Evolutionary conservation across 2,113 vertebrate species (phyloP).

Genomic region (Sturnira hondurensis): DNA sequence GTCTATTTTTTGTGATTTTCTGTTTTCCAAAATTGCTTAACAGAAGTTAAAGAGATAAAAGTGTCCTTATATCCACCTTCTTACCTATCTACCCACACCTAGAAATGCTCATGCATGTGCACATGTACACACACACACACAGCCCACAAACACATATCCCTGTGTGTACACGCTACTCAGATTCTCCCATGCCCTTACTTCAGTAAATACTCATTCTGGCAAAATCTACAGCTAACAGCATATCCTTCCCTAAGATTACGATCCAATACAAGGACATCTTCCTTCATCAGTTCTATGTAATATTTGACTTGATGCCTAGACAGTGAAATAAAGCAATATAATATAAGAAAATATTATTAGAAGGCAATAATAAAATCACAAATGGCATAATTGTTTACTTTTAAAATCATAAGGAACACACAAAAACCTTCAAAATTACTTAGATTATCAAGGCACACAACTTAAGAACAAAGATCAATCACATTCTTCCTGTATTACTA

Average conservation of each 20-base stretch:
- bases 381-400: not conserved
- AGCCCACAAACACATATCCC: not conserved
- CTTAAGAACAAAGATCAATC: not conserved
- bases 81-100: not conserved
- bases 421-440: not conserved
- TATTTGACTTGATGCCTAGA: not conserved
- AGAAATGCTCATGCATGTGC: not conserved
- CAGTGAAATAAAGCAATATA: not conserved
- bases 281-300: not conserved
- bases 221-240: not conserved
- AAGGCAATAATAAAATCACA: not conserved
- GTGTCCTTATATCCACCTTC: not conserved
- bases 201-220: not conserved
- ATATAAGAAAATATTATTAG: not conserved
- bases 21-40: conserved; percentile 23
- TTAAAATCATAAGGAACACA: not conserved
- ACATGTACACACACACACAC: not conserved
- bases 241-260: not conserved
- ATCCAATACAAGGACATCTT: not conserved
- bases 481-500: not conserved
- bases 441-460: not conserved
- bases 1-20: not conserved
- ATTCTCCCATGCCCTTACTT: not conserved
- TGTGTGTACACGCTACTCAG: not conserved
- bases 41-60: not conserved